These are phyloP conservation scores for Halichoerus grypus DNA, from an alignment of 2,113 vertebrate species.

Conservation along the genomic window DNA sequence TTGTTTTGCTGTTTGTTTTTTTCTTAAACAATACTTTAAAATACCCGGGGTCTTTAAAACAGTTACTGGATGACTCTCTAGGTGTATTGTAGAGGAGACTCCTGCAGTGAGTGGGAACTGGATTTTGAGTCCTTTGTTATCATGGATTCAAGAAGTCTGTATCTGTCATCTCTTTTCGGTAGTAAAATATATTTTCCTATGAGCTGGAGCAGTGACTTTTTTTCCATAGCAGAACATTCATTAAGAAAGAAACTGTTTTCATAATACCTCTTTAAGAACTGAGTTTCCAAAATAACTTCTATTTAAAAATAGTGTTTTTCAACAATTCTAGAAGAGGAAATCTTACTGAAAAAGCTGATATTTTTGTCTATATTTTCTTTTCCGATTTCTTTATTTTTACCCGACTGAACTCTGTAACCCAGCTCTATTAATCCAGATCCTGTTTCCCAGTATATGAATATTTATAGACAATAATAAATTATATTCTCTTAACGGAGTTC, in stretches of 20 bases:
- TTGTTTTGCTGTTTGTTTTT: neutral
- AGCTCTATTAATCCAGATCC: slow-evolving; percentile 28
- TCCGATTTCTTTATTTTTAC: slow-evolving; percentile 39
- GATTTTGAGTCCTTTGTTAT: neutral
- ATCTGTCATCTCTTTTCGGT: slow-evolving; percentile 20
- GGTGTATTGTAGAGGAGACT: neutral
- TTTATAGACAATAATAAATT: slow-evolving; percentile 61
- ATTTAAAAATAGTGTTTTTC: slow-evolving; percentile 43
- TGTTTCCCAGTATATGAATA: slow-evolving; percentile 45
- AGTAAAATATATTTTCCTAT: slow-evolving; percentile 5
- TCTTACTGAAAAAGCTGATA: slow-evolving; percentile 51
- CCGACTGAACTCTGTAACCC: neutral
- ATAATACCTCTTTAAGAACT: neutral
- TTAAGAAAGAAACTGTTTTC: slow-evolving; percentile 24
- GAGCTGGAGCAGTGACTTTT: neutral
- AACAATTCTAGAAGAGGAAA: slow-evolving; percentile 45
- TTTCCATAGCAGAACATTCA: neutral
- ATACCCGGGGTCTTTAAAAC: neutral
- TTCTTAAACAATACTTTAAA: neutral
- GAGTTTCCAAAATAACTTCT: slow-evolving; percentile 50
- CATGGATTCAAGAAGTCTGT: neutral
- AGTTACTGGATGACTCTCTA: neutral
- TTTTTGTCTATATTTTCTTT: slow-evolving; percentile 54
- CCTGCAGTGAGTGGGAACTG: neutral
- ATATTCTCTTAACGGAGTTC: slow-evolving; percentile 56